Conservation (phyloP, 2,797 vertebrate species). For the Syndactyla subalaris region DNA sequence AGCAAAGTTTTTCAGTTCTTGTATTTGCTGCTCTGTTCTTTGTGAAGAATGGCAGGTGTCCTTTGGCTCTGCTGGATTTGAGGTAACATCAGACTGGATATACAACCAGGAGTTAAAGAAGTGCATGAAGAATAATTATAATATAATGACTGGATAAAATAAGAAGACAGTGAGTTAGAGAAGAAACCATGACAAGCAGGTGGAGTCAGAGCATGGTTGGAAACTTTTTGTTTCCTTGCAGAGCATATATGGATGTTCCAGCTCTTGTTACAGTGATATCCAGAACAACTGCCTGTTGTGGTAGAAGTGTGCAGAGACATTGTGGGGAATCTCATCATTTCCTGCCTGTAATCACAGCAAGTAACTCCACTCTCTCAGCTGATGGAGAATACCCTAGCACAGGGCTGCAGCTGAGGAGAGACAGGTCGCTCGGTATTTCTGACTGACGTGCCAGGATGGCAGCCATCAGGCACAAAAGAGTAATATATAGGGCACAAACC, state of each 20-base stretch:
- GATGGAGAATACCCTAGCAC: neutral
- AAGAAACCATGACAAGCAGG: neutral
- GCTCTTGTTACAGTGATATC: neutral
- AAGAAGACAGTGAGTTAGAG: conserved; percentile 7
- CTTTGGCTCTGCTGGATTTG: conserved; percentile 28
- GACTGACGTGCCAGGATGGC: fast-evolving
- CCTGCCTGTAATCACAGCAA: neutral
- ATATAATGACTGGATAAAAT: conserved; percentile 29
- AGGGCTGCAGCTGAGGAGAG: neutral
- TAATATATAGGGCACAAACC: neutral
- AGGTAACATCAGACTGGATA: conserved; percentile 1
- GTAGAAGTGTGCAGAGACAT: neutral
- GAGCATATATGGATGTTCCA: neutral
- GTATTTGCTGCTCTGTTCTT: conserved; percentile 29
- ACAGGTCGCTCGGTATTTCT: neutral
- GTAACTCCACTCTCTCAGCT: neutral
- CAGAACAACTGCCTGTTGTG: neutral
- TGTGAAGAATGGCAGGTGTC: neutral
- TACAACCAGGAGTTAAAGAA: conserved; percentile 36
- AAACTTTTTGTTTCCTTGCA: neutral
- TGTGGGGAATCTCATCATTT: neutral
- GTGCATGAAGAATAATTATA: conserved; percentile 25
- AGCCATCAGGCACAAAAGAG: neutral
- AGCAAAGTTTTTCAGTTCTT: conserved; percentile 10
- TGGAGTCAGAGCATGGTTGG: neutral